These are phyloP conservation scores for Oryzias dopingdopingensis DNA, from an alignment of 2,797 vertebrate species.

Conservation along the genomic window DNA sequence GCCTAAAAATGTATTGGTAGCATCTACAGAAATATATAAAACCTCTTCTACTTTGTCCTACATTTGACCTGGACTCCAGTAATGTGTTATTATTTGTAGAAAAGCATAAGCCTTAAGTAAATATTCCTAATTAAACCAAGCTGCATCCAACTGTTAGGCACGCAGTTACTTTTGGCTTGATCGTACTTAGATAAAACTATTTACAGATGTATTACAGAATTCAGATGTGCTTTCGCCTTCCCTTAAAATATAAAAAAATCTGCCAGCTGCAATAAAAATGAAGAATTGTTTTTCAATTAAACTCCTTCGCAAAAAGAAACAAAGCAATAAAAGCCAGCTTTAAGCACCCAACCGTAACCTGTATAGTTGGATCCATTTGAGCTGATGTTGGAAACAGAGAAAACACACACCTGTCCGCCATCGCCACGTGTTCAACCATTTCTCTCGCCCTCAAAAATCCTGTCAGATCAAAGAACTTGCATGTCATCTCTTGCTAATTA, in stretches of 20 bases:
- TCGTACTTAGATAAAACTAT: not conserved
- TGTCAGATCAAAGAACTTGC: slow-evolving; percentile 56
- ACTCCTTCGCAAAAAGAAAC: slow-evolving; percentile 6
- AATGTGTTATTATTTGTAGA: too few species aligned
- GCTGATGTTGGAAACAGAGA: slow-evolving; percentile 9
- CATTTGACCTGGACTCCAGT: too few species aligned
- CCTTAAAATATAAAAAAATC: slow-evolving; percentile 7
- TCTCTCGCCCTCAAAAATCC: slow-evolving; percentile 65
- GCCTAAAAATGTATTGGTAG: too few species aligned
- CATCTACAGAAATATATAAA: too few species aligned
- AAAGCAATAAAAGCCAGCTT: slow-evolving; percentile 12
- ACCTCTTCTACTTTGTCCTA: too few species aligned
- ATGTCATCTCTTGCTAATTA: slow-evolving; percentile 78
- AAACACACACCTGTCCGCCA: slow-evolving; percentile 42
- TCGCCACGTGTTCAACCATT: slow-evolving; percentile 3
- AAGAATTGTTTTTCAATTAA: slow-evolving; percentile 21
- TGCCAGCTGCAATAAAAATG: slow-evolving; percentile 46
- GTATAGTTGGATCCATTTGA: slow-evolving; percentile 4
- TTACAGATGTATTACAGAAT: slow-evolving; percentile 13
- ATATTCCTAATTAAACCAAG: not conserved
- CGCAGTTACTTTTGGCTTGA: not conserved
- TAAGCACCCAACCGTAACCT: too few species aligned
- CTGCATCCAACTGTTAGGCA: not conserved
- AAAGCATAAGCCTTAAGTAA: not conserved
- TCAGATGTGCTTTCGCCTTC: slow-evolving; percentile 21